Percentiles rank a stretch among this genome's conserved stretches.
Conservation (phyloP, 1,140 invertebrate genomes). For the Bombus waltoni region DNA sequence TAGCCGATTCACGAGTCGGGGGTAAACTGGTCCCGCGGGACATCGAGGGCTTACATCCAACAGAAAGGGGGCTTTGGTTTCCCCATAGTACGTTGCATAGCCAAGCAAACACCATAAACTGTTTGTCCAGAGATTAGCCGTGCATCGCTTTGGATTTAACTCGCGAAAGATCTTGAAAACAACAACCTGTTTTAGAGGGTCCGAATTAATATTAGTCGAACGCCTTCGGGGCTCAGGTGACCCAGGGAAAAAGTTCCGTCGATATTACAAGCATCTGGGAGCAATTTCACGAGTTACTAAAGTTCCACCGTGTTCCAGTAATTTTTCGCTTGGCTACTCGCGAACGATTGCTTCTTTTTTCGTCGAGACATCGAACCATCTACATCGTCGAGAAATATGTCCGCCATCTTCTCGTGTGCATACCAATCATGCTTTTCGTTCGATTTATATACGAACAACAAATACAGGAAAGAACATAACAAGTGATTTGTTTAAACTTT, state of each 20-base stretch:
- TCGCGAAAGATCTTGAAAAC: conserved; percentile 63
- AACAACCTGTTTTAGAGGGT: conserved; percentile 44
- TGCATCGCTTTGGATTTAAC: conserved; percentile 66
- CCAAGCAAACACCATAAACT: conserved; percentile 80
- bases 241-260: conserved; percentile 58
- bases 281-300: conserved; percentile 72
- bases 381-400: conserved; percentile 8
- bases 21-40: conserved; percentile 79
- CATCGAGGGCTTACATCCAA: conserved; percentile 49
- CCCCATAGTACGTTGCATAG: conserved; percentile 22
- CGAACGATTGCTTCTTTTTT: conserved; percentile 23
- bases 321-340: conserved; percentile 57
- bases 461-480: too few species aligned
- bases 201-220: conserved; percentile 41
- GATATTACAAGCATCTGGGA: conserved; percentile 60
- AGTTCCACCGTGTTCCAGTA: conserved; percentile 34
- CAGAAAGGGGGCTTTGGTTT: conserved; percentile 10
- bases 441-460: neutral
- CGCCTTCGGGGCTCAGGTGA: conserved; percentile 60
- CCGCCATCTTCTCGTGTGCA: neutral
- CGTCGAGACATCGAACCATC: conserved; percentile 13
- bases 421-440: neutral
- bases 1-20: conserved; percentile 77
- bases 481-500: too few species aligned
- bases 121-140: conserved; percentile 79